phyloP scores from a whole-genome alignment of 2,797 vertebrate species.

The Oreonectes daqikongensis region DNA sequence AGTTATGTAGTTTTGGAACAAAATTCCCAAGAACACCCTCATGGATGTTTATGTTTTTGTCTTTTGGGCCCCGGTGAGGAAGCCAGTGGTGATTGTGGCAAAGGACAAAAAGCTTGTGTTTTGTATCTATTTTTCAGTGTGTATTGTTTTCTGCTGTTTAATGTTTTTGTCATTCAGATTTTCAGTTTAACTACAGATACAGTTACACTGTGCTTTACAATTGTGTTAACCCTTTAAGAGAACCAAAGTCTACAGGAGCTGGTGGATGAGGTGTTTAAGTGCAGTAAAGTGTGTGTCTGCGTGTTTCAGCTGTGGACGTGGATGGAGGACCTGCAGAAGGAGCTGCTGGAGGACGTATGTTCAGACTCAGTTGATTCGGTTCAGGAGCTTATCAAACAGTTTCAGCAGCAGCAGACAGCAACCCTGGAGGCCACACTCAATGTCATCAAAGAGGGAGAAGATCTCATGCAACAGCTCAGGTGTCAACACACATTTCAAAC shows the following conservation, averaged over 20 bases:
- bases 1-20: not conserved
- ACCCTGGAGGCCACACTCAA: slow-evolving; percentile 96
- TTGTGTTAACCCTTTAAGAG: slow-evolving; percentile 51
- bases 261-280: too few relatives aligned
- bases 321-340: slow-evolving; percentile 99
- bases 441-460: slow-evolving; percentile 98
- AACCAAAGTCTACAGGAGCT: not conserved
- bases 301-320: slow-evolving; percentile 90
- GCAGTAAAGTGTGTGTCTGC: not conserved
- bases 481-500: slow-evolving; percentile 57
- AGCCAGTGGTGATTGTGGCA: not conserved
- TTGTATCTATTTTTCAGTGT: too few relatives aligned
- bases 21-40: not conserved
- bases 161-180: slow-evolving; percentile 42
- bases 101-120: too few relatives aligned
- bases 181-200: slow-evolving; percentile 26
- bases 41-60: not conserved
- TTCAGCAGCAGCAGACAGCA: slow-evolving; percentile 96
- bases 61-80: not conserved
- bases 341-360: slow-evolving; percentile 93
- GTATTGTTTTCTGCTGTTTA: not conserved
- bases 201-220: slow-evolving; percentile 56
- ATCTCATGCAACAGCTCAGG: slow-evolving; percentile 98
- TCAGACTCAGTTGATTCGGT: slow-evolving; percentile 95
- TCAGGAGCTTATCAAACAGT: slow-evolving; percentile 97